A percentile compares a stretch with the other conserved stretches of the same genome.
phyloP scores from a whole-genome alignment of 2,888 invertebrate species.

The Lasioglossum zephyrum region DNA sequence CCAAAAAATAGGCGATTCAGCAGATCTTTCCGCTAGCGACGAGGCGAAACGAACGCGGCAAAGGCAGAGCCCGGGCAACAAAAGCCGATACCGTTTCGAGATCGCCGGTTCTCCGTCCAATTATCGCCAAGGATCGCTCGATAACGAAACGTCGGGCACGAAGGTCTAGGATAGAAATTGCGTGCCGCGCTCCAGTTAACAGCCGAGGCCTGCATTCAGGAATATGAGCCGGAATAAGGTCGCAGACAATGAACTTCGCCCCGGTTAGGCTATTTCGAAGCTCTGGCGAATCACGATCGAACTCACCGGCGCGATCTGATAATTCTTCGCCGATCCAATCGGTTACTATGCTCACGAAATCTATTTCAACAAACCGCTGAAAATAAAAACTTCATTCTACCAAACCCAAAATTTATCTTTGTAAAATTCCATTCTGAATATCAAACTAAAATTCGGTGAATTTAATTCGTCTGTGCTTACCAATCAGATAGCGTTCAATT shows the following conservation, averaged over 20 bases:
- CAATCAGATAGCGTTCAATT: no score
- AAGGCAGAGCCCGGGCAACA: not conserved
- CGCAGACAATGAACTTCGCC: slow-evolving; percentile 70
- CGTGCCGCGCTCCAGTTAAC: slow-evolving; percentile 66
- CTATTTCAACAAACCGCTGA: not conserved
- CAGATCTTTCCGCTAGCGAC: not conserved
- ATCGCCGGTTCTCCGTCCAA: slow-evolving; percentile 39
- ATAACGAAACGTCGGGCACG: slow-evolving; percentile 56
- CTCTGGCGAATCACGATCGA: not conserved
- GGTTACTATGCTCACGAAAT: not conserved
- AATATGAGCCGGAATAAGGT: slow-evolving; percentile 58
- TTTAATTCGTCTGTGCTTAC: no score
- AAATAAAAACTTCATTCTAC: not conserved
- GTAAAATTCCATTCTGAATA: no score
- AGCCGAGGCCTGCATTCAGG: slow-evolving; percentile 55
- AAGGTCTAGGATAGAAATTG: slow-evolving; percentile 75
- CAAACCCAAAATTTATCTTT: not conserved
- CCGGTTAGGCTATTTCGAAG: slow-evolving; percentile 44
- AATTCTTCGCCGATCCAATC: not conserved
- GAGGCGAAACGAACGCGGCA: not conserved
- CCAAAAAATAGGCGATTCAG: not conserved
- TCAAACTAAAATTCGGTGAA: no score
- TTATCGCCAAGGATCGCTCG: slow-evolving; percentile 56
- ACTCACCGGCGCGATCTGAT: not conserved
- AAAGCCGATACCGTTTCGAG: not conserved